Evolutionary conservation across 2,113 vertebrate species (phyloP), one percentile per base, ranked within the genome.

Genomic region (Platysteira castanea): DNA sequence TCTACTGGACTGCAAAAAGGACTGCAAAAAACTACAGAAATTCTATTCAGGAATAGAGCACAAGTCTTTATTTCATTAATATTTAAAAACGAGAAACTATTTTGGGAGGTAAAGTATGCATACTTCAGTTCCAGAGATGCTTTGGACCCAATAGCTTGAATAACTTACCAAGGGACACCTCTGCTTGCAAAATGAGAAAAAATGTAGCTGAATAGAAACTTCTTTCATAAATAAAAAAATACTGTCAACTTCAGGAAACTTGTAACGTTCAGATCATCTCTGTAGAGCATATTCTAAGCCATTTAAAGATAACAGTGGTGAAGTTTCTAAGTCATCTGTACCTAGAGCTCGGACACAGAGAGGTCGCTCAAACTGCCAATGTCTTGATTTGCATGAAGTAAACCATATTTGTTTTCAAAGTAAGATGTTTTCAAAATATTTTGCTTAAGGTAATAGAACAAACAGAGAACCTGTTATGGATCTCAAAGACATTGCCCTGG

Each of bases 371-470:
- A 44, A 64, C 49, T 90, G 68, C 60, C 67, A 37, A 8, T 49
- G 24, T 49, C 90, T 88, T 81, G 42, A 46, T 70, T 59, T 31
- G 16, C 47, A 60, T 41, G 44, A 89, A 63, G 20, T 57, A 88
- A 88, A 74, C 54, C 30, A 22, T 81, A 90, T 95, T 89, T 95
- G 39, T 87, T 97, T 93, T 78, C 86, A 54, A 50, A 71, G 28
- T 47, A 57, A 86, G 57, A 67, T 60, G 60, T 89, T 96, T 93
- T 69, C 73, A 77, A 95, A 97, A 93, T 93, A 93, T 96, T 96
- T 93, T 87, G 47, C 68, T 71, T 75, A 93, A 93, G 75, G 85
- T 96, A 96, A 54, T n/a, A 65, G 61, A 94, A 56, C 65, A 89
- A 96, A 75, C 65, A 90, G 67, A 80, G 64, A 95, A 90, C 44